phyloP scores from a whole-genome alignment of 2,113 vertebrate genomes.

The Heliornis fulica region DNA sequence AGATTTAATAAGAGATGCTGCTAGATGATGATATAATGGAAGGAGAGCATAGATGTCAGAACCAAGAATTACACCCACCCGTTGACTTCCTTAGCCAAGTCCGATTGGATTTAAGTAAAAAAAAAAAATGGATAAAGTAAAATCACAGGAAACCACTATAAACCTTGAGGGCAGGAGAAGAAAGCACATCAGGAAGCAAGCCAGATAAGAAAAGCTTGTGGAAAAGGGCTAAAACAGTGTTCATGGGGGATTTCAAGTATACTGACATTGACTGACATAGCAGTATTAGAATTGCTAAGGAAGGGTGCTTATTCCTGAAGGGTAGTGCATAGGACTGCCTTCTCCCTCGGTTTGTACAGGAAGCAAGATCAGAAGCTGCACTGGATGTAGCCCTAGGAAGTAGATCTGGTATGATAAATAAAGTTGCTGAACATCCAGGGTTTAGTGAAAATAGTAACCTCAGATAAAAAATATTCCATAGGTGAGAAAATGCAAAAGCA shows the following conservation, averaged over 20 bases:
- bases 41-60: constrained; percentile 8
- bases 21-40: neutral
- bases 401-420: neutral
- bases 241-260: constrained; percentile 41
- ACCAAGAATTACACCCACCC: constrained; percentile 31
- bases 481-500: neutral
- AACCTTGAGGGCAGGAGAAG: constrained; percentile 56
- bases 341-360: neutral
- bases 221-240: constrained; percentile 32
- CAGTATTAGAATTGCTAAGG: constrained; percentile 45
- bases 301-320: constrained; percentile 11
- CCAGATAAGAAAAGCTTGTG: constrained; percentile 41
- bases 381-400: neutral
- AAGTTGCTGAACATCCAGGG: neutral
- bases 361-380: constrained; percentile 12
- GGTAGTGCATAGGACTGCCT: neutral
- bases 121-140: constrained; percentile 42
- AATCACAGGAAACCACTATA: constrained; percentile 53
- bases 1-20: constrained; percentile 42
- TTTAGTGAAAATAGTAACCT: neutral
- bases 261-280: constrained; percentile 52
- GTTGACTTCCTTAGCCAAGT: neutral
- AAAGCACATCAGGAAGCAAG: constrained; percentile 44
- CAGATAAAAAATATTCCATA: neutral
- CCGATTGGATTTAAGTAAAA: constrained; percentile 47